Evolutionary conservation across 2,888 invertebrate species (phyloP), one percentile per base, ranked within the genome.

Genomic region (Corythucha ciliata): DNA sequence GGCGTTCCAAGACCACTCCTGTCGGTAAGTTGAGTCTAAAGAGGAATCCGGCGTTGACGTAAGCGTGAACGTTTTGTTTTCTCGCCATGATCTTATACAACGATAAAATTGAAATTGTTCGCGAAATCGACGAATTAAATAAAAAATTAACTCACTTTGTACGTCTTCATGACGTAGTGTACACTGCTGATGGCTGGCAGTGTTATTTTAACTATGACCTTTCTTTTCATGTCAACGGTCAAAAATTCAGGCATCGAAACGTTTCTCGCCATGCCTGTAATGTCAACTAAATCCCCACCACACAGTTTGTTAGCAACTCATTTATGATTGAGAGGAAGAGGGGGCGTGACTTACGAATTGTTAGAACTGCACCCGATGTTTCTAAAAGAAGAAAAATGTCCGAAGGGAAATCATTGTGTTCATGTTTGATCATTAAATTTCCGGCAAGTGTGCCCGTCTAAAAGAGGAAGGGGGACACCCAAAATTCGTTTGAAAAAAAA

Each of bases 11-110:
- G 1, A 82, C 71, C 6, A 56, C 57, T 21, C 69, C 70, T n/a
- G 40, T 73, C 66, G 55, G 73, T 20, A 51, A 50, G 37, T 72
- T 65, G 33, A 82, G 65, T 64, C 77, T 73, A 45, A 83, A 72
- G 4, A 79, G 67, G 60, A 86, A 83, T 1, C 78, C 85, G 7
- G 83, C 82, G 63, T 84, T 85, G 0, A 87, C 79, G 50, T 80
- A 77, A 0, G 85, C 84, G 60, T 83, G 83, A 0, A 83, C 79
- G 62, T 83, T 83, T 68, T 83, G 82, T 1, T 81, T 77, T 52
- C 83, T 71, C 0, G 81, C 80, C 77, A 82, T 82, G 42, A 85
- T 79, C 83, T 81, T 64, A 46, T 69, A 67, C 49, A 64, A 64
- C 45, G 63, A 46, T 45, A 10, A 8, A 29, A 29, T 10, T 8